Evolutionary conservation across 2,797 vertebrate genomes (phyloP).

Genomic region (Lindbergichthys nudifrons): DNA sequence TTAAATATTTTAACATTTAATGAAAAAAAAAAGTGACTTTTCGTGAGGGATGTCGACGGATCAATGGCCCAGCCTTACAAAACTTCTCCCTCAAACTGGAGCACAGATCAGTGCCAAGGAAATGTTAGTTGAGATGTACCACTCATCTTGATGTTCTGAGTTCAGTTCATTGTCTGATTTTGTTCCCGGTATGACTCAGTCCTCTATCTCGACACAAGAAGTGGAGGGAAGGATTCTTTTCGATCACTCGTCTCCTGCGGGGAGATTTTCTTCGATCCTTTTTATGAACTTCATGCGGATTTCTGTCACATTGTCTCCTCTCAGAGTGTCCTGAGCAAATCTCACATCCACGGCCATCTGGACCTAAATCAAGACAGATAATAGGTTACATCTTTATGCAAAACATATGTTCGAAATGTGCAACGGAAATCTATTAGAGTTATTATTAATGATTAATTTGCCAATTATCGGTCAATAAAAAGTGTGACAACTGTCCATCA

Average conservation of each 20-base stretch:
- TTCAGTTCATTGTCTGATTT: constrained; percentile 28
- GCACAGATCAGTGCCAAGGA: constrained; percentile 1
- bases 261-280: constrained; percentile 97
- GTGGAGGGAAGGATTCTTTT: constrained; percentile 16
- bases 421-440: neutral
- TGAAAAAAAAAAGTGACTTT: constrained; percentile 10
- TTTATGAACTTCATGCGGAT: constrained; percentile 99
- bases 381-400: neutral
- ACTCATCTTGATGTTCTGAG: constrained; percentile 17
- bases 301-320: constrained; percentile 97
- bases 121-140: neutral
- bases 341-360: constrained; percentile 99
- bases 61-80: constrained; percentile 1
- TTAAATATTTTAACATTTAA: neutral
- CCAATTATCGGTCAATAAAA: no score
- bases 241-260: constrained; percentile 91
- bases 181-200: constrained; percentile 25
- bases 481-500: no score
- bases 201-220: constrained; percentile 36
- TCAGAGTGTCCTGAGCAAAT: constrained; percentile 95
- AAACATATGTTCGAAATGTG: neutral
- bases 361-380: constrained; percentile 83
- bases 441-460: no score
- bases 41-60: constrained; percentile 21
- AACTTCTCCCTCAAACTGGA: neutral